Percentiles rank a stretch among this genome's conserved stretches.
These are phyloP conservation scores for Drosophila kepulauana DNA, from an alignment of 1,140 invertebrate species.

Conservation along the genomic window DNA sequence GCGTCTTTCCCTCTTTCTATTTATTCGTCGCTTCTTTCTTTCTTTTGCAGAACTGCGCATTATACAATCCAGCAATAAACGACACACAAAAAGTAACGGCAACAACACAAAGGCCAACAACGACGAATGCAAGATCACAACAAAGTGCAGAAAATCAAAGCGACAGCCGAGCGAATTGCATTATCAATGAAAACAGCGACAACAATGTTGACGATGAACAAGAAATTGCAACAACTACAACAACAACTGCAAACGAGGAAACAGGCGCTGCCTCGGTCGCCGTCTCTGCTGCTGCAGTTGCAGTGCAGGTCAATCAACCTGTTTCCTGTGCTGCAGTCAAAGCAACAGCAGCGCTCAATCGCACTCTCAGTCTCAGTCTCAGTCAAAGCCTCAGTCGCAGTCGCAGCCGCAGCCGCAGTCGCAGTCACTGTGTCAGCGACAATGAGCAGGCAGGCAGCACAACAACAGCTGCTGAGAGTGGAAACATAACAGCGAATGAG, in stretches of 20 bases:
- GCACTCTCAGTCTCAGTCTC: conserved; percentile 27
- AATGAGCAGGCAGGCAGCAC: conserved; percentile 8
- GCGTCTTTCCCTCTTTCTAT: conserved; percentile 19
- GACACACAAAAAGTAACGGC: conserved; percentile 42
- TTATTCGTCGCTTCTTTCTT: conserved; percentile 5
- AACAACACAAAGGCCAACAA: conserved; percentile 56
- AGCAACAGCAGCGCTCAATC: conserved; percentile 35
- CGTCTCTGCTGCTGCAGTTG: conserved; percentile 37
- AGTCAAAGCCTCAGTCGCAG: conserved; percentile 24
- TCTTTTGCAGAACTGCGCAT: conserved; percentile 65
- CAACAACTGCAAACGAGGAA: conserved; percentile 52
- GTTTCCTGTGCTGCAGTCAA: conserved; percentile 66
- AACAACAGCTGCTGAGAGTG: conserved; percentile 32
- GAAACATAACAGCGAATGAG: conserved; percentile 2
- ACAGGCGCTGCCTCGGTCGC: conserved; percentile 34
- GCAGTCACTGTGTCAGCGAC: conserved; percentile 29
- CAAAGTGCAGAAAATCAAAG: conserved; percentile 68
- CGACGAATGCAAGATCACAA: conserved; percentile 79
- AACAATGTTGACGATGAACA: conserved; percentile 67
- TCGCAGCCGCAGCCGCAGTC: conserved; percentile 20
- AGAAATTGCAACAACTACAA: conserved; percentile 49
- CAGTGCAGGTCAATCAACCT: conserved; percentile 82
- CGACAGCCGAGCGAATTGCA: conserved; percentile 46
- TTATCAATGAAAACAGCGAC: conserved; percentile 53
- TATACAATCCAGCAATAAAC: conserved; percentile 63